Evolutionary conservation across 2,113 vertebrate species (phyloP), one percentile per base, ranked within the genome.

Genomic region (Rhinolophus ferrumequinum): DNA sequence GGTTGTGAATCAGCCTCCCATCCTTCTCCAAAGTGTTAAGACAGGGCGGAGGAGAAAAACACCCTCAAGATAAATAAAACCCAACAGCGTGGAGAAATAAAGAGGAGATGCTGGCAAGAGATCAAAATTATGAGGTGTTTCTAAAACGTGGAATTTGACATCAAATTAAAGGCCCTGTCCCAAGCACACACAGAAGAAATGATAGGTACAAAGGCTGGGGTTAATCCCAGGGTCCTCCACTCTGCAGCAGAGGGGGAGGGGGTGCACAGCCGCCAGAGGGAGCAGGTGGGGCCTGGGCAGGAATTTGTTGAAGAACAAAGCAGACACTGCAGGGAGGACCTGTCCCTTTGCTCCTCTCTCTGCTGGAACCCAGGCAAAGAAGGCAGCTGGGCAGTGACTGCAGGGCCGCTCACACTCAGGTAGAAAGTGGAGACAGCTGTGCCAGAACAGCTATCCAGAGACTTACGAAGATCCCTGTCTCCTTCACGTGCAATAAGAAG

Each of bases 191-290:
- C 24, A 0, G 14, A 22, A 24, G n/a, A 77, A 35, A 30, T 26
- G 41, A 82, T 2, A 4, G 38, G 18, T 2, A 18, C 12, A n/a
- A 8, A 19, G 0, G 4, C 10, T 22, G 54, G 64, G 12, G 47
- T 0, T 9, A 21, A 26, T 30, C 2, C 41, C 8, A 1, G 35
- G 19, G 26, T 19, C 66, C 35, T 16, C 66, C 84, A 18, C 1
- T 35, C 6, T 19, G 52, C 12, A 15, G 52, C 3, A 1, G 76
- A 12, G 24, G 70, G 33, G n/a, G 22, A n/a, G 56, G 33, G 26
- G 30, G 47, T 10, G 2, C 12, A 3, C 9, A 30, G 26, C 44
- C 2, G 0, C 12, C 1, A 0, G 44, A 26, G 41, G 50, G 4
- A 75, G 44, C 38, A 24, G 44, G 52, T 82, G 54, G 73, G 30